A percentile compares a stretch with the other conserved stretches of the same genome.
phyloP scores from a whole-genome alignment of 1,140 invertebrate genomes.

The Leptonema lineaticorne region DNA sequence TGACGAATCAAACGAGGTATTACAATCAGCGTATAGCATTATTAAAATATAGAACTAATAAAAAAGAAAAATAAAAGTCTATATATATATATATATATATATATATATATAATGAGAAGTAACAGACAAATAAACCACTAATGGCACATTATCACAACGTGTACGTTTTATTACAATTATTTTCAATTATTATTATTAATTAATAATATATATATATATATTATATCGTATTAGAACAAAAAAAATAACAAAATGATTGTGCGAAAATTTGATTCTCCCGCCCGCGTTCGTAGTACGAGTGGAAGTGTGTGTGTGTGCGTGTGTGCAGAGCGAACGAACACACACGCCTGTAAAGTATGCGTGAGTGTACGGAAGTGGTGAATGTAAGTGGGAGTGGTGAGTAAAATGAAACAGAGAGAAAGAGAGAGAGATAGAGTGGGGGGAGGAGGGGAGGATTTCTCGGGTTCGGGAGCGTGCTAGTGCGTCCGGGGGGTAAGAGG shows the following conservation, averaged over 20 bases:
- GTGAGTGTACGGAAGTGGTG: no score
- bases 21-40: no score
- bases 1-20: no score
- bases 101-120: background rate
- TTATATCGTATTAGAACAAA: no score
- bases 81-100: background rate
- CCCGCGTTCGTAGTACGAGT: background rate
- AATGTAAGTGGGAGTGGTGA: conserved; percentile 38
- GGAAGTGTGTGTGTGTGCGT: background rate
- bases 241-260: no score
- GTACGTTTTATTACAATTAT: background rate
- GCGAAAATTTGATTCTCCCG: background rate
- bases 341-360: no score
- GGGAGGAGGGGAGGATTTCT: background rate
- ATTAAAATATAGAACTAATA: no score
- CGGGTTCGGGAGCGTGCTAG: conserved; percentile 45
- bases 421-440: conserved; percentile 42
- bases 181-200: background rate
- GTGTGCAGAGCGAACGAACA: background rate
- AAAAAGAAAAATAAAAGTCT: background rate
- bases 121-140: background rate
- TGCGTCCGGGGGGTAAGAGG: conserved; percentile 48
- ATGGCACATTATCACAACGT: conserved; percentile 10
- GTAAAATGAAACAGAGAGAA: no score
- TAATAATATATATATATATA: no score